A percentile compares a stretch with the other conserved stretches of the same genome.
Evolutionary conservation across 2,113 vertebrate genomes (phyloP).

Genomic region (Toxostoma redivivum): DNA sequence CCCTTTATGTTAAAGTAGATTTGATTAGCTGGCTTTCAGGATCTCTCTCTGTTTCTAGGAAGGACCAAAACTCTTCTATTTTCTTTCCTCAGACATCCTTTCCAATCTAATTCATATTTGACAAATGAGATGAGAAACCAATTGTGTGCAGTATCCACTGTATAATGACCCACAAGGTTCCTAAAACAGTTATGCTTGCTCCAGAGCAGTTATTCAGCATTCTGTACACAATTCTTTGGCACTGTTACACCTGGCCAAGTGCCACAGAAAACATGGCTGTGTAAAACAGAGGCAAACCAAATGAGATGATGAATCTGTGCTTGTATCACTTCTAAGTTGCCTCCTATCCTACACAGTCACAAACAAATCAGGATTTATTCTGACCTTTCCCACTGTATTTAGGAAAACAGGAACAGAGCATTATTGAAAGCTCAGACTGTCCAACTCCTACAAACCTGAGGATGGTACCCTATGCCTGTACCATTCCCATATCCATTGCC

Average conservation of each 20-base stretch:
- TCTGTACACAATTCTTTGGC: background rate
- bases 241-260: background rate
- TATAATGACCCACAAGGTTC: constrained; percentile 3
- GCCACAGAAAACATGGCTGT: background rate
- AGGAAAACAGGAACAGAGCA: background rate
- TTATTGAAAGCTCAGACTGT: background rate
- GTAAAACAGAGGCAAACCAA: background rate
- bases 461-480: fast-evolving
- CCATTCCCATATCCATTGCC: background rate
- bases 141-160: background rate
- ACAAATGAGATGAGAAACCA: constrained; percentile 22
- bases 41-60: background rate
- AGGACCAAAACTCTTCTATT: background rate
- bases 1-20: background rate
- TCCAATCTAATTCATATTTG: background rate
- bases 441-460: background rate
- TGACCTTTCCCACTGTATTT: background rate
- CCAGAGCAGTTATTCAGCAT: background rate
- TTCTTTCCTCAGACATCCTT: background rate
- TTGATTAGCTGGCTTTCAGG: background rate
- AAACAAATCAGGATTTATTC: background rate
- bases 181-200: background rate
- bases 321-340: background rate
- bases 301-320: background rate
- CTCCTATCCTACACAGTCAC: background rate